Percentiles rank a stretch among this genome's conserved stretches.
Conservation (phyloP, 1,140 invertebrate genomes). For the Hormaphis cornu region DNA sequence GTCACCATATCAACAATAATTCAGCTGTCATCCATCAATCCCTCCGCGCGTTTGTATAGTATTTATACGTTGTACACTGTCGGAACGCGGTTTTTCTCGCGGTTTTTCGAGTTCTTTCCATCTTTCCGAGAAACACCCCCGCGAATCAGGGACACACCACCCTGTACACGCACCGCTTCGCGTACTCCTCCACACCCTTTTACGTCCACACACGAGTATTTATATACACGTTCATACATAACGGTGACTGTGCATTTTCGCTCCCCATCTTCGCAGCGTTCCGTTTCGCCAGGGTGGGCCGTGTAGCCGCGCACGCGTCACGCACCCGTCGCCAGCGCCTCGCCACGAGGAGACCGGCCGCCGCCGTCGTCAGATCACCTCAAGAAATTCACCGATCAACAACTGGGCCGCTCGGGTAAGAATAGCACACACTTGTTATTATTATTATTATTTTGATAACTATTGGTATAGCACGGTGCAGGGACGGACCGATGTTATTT, state of each 20-base stretch:
- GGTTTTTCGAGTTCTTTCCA: no score
- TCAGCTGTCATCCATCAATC: no score
- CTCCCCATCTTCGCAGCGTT: not conserved
- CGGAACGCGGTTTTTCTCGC: no score
- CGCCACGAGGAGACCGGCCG: not conserved
- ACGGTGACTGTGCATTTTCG: conserved; percentile 16
- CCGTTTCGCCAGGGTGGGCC: not conserved
- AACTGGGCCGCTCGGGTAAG: conserved; percentile 13
- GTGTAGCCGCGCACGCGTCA: conserved; percentile 11
- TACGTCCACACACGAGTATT: not conserved
- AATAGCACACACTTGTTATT: not conserved
- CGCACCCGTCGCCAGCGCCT: not conserved
- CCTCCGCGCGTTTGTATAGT: no score
- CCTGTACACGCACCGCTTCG: conserved; percentile 15
- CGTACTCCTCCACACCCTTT: conserved; percentile 5
- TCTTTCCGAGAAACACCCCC: no score
- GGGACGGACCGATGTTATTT: no score
- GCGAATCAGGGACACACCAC: no score
- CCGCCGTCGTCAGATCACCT: not conserved
- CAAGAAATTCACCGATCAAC: conserved; percentile 7
- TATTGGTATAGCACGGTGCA: no score
- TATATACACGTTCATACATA: not conserved
- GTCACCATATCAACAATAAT: no score
- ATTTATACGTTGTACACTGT: no score
- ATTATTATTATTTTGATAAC: no score